Evolutionary conservation across 2,888 invertebrate species (phyloP).

Genomic region (Cheilosia impressa): DNA sequence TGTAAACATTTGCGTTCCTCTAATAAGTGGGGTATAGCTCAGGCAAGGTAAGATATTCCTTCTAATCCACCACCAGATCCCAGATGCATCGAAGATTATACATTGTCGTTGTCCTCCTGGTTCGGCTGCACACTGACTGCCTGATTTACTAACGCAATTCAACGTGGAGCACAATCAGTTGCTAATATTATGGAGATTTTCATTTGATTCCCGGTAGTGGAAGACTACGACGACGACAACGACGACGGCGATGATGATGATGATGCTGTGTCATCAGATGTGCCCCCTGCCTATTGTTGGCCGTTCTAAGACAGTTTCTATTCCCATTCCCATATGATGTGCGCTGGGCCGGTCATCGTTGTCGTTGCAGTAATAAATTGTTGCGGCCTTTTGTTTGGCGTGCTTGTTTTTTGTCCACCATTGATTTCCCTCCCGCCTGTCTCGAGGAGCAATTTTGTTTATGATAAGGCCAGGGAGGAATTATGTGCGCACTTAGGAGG

Average conservation of each 20-base stretch:
- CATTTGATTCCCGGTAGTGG: constrained; percentile 23
- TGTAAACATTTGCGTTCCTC: constrained; percentile 72
- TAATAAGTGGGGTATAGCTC: constrained; percentile 53
- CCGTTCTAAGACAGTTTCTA: constrained; percentile 61
- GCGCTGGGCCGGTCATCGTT: constrained; percentile 10
- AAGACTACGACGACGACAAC: background rate
- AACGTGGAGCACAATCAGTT: constrained; percentile 42
- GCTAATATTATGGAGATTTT: constrained; percentile 66
- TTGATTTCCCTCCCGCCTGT: constrained; percentile 38
- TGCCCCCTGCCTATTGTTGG: constrained; percentile 58
- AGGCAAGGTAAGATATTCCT: background rate
- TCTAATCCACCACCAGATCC: background rate
- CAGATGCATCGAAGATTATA: constrained; percentile 24
- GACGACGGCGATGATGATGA: background rate
- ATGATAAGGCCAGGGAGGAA: constrained; percentile 64
- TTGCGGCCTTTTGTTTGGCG: constrained; percentile 50
- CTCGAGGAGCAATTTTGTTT: constrained; percentile 71
- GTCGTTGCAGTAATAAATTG: constrained; percentile 68
- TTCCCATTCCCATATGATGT: constrained; percentile 48
- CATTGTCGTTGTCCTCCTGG: constrained; percentile 14
- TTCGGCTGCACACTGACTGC: constrained; percentile 30
- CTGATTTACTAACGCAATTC: constrained; percentile 70
- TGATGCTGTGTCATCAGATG: constrained; percentile 37
- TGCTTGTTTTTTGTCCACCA: constrained; percentile 24
- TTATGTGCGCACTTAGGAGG: constrained; percentile 62